phyloP scores from a whole-genome alignment of 2,888 invertebrate species.

The Drosophila falleni region DNA sequence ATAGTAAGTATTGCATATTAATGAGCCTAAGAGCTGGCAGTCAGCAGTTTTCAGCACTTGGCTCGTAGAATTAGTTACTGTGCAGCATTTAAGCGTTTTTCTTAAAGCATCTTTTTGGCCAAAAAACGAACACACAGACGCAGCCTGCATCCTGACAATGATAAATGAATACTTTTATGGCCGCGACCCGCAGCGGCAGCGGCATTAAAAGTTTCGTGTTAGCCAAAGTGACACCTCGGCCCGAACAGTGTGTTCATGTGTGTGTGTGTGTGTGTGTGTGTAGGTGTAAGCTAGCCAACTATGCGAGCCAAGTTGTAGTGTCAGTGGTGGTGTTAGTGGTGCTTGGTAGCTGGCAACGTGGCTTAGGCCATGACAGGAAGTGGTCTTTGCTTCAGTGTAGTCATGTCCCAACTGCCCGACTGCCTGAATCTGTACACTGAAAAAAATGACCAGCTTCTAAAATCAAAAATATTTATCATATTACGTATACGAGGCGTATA shows the following conservation, averaged over 20 bases:
- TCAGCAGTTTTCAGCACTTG: conserved; percentile 49
- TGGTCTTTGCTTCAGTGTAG: conserved; percentile 68
- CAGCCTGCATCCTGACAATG: conserved; percentile 75
- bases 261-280: conserved; percentile 12
- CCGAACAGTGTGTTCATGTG: conserved; percentile 28
- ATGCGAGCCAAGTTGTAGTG: conserved; percentile 52
- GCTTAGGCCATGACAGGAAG: conserved; percentile 75
- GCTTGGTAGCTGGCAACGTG: conserved; percentile 48
- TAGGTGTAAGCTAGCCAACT: conserved; percentile 23
- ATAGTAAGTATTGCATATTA: conserved; percentile 75
- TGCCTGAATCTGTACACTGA: conserved; percentile 31
- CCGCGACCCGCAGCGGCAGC: conserved; percentile 68
- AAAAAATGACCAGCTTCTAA: too few species aligned
- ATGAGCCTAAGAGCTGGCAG: conserved; percentile 62
- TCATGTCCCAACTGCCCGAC: conserved; percentile 59
- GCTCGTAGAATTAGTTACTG: conserved; percentile 37
- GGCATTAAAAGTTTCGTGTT: conserved; percentile 77
- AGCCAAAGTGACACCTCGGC: conserved; percentile 73
- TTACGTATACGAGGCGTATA: too few species aligned
- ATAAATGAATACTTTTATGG: conserved; percentile 81
- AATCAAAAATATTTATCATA: too few species aligned
- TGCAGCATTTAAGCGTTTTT: conserved; percentile 55
- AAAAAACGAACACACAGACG: conserved; percentile 36
- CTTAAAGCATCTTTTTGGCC: conserved; percentile 62
- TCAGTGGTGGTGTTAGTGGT: conserved; percentile 18